Percentiles rank a stretch among this genome's conserved stretches.
These are phyloP conservation scores for Florisuga fusca DNA, from an alignment of 2,797 vertebrate genomes.

Conservation along the genomic window DNA sequence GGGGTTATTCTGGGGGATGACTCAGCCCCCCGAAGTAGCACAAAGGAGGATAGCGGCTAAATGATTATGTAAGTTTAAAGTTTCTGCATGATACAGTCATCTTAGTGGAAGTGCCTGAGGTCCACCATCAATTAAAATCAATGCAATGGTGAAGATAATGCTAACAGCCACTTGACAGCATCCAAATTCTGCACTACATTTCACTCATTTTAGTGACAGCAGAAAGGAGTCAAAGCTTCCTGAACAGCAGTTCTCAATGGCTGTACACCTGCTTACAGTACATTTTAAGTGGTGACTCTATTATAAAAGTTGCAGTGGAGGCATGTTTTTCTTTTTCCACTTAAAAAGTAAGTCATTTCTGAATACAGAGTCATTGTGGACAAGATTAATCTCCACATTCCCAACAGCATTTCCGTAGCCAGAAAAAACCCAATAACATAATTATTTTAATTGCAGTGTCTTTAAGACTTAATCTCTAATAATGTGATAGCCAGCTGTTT, in stretches of 20 bases:
- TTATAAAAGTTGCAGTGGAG: not conserved
- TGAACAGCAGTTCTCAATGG: not conserved
- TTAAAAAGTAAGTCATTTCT: not conserved
- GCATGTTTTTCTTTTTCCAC: not conserved
- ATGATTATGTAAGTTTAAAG: constrained; percentile 4
- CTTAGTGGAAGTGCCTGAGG: not conserved
- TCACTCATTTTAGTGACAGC: not conserved
- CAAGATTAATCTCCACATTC: not conserved
- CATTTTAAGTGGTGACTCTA: not conserved
- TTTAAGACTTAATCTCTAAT: constrained; percentile 66
- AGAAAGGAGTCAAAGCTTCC: not conserved
- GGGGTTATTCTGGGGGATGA: not conserved
- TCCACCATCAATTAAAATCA: not conserved
- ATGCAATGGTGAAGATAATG: not conserved
- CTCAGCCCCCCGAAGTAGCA: not conserved
- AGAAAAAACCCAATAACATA: constrained; percentile 11
- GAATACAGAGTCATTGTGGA: not conserved
- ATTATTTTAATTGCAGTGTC: constrained; percentile 66
- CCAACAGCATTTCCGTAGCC: not conserved
- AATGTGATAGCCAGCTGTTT: constrained; percentile 64
- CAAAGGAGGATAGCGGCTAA: not conserved
- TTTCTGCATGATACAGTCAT: not conserved
- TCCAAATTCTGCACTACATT: not conserved
- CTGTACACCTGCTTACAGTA: not conserved
- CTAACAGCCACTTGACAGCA: not conserved